phyloP scores from a whole-genome alignment of 2,888 invertebrate genomes.

The Drosophila nr. fundita region DNA sequence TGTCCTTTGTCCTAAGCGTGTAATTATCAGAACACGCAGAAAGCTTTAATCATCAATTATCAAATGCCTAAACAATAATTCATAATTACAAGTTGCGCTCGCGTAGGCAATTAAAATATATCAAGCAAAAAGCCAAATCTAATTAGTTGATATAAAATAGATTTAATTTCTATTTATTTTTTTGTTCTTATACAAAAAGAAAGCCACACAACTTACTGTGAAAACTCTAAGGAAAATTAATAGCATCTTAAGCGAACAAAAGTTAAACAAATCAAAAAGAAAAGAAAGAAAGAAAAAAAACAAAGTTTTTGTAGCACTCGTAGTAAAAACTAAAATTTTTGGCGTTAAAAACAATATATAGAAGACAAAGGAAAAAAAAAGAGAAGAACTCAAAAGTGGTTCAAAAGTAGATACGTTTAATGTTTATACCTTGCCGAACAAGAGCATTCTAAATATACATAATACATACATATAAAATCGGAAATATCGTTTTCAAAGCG shows the following conservation, averaged over 20 bases:
- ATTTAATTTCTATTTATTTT: conserved; percentile 25
- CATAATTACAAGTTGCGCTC: conserved; percentile 58
- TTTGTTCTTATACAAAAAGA: conserved; percentile 13
- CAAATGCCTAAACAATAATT: conserved; percentile 45
- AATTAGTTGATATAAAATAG: conserved; percentile 52
- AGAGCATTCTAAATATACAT: conserved; percentile 56
- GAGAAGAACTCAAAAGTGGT: conserved; percentile 63
- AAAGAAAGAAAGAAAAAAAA: conserved; percentile 11
- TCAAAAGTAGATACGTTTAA: conserved; percentile 66
- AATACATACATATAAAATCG: conserved; percentile 18
- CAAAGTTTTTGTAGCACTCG: conserved; percentile 61
- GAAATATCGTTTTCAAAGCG: conserved; percentile 39
- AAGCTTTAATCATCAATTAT: conserved; percentile 54
- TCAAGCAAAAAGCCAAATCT: conserved; percentile 35
- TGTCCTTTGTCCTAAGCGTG: conserved; percentile 22
- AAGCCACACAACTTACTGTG: conserved; percentile 73
- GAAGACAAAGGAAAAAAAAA: conserved; percentile 19
- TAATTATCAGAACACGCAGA: conserved; percentile 32
- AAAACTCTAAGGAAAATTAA: conserved; percentile 62
- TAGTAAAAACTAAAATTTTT: conserved; percentile 51
- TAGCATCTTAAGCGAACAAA: conserved; percentile 41
- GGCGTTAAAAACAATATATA: conserved; percentile 44
- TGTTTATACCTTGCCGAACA: conserved; percentile 58
- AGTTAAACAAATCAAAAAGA: conserved; percentile 1
- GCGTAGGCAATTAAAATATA: conserved; percentile 56